phyloP scores from a whole-genome alignment of 2,888 invertebrate genomes.

The Alloplasta piceator region DNA sequence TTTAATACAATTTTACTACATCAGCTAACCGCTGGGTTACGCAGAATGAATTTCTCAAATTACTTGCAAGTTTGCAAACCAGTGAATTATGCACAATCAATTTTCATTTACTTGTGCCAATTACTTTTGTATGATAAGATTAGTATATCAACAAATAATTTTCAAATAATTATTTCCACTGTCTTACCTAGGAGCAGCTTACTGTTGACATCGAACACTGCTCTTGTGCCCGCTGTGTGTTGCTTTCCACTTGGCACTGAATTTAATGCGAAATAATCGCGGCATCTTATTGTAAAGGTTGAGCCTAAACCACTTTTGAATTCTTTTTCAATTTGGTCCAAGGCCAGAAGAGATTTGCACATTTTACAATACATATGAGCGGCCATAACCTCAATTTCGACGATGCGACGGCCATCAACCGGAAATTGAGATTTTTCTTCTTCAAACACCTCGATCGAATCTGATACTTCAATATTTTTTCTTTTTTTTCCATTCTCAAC shows the following conservation, averaged over 20 bases:
- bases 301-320: not conserved
- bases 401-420: not conserved
- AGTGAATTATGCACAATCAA: not conserved
- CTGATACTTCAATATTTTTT: not conserved
- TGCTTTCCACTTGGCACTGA: not conserved
- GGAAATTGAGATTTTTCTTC: not conserved
- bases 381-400: not conserved
- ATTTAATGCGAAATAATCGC: not conserved
- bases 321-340: not conserved
- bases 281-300: not conserved
- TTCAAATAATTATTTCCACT: not conserved
- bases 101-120: not conserved
- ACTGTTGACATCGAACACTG: not conserved
- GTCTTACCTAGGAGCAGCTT: not conserved
- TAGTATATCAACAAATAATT: not conserved
- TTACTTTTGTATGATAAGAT: not conserved
- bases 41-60: not conserved
- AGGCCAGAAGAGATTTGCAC: not conserved
- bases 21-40: not conserved
- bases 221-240: not conserved
- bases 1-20: not conserved
- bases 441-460: not conserved
- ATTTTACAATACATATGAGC: not conserved
- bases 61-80: not conserved
- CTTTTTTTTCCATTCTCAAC: not conserved